Conservation (phyloP, 1,140 invertebrate genomes). For the Drosophila persimilis region DNA sequence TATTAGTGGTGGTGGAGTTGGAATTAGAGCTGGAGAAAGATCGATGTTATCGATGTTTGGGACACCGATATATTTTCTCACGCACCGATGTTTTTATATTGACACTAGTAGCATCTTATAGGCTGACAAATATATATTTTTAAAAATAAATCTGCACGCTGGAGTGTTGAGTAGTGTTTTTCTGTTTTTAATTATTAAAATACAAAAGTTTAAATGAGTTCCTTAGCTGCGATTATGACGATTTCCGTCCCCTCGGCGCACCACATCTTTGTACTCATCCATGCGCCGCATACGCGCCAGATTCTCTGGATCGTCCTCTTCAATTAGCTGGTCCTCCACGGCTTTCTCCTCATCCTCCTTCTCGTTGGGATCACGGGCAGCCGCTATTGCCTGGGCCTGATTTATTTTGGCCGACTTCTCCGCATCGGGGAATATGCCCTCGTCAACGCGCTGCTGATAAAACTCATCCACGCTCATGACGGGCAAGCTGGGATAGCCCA, state of each 20-base stretch:
- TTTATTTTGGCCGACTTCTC: conserved; percentile 73
- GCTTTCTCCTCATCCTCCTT: conserved; percentile 86
- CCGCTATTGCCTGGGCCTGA: conserved; percentile 71
- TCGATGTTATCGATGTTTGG: too few species aligned
- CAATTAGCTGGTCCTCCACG: conserved; percentile 86
- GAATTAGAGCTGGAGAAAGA: not conserved
- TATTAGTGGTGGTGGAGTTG: conserved; percentile 25
- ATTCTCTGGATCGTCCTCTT: conserved; percentile 89
- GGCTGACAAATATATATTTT: too few species aligned
- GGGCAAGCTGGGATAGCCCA: conserved; percentile 97
- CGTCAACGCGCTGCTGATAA: conserved; percentile 93
- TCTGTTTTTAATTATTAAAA: conserved; percentile 12
- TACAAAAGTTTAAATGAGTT: conserved; percentile 38
- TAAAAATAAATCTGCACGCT: not conserved
- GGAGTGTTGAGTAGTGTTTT: conserved; percentile 3
- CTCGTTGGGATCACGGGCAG: conserved; percentile 85
- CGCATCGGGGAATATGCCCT: conserved; percentile 87
- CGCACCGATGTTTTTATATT: too few species aligned
- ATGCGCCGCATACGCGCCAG: conserved; percentile 87
- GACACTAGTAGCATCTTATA: too few species aligned
- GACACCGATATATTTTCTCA: too few species aligned
- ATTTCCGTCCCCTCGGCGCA: conserved; percentile 94
- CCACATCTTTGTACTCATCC: conserved; percentile 97
- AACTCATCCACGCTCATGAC: conserved; percentile 97
- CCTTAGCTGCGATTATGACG: conserved; percentile 91